These are phyloP conservation scores for Caenorhabditis tropicalis DNA, from an alignment of 1,140 invertebrate species.

Conservation along the genomic window DNA sequence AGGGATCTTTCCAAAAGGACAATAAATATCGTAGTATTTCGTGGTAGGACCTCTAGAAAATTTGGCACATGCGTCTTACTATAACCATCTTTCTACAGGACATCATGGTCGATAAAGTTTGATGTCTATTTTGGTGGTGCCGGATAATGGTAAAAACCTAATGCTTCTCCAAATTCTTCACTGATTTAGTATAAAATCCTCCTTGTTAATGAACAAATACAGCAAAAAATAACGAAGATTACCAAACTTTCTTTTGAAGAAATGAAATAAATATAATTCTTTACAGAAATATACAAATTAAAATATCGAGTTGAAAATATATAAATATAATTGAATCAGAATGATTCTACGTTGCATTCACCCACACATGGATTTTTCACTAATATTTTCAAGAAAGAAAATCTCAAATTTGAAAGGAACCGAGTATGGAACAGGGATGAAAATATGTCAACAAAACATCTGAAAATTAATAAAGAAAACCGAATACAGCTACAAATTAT, in stretches of 20 bases:
- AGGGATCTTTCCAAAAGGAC: no score
- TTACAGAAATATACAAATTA: background rate
- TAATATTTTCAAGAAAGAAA: background rate
- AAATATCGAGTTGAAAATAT: background rate
- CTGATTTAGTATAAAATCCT: no score
- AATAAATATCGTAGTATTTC: no score
- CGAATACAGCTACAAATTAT: background rate
- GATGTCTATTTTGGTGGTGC: no score
- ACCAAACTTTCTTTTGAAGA: background rate
- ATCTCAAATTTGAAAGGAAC: background rate
- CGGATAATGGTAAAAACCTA: no score
- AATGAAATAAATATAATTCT: background rate
- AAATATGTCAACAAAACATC: background rate
- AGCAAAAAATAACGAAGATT: no score
- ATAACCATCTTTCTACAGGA: no score
- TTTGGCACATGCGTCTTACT: no score
- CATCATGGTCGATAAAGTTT: no score
- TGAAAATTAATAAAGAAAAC: background rate
- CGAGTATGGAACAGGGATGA: background rate
- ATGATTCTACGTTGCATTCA: slow-evolving; percentile 34
- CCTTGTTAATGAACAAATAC: no score
- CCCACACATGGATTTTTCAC: background rate
- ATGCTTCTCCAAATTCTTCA: no score
- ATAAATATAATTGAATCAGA: slow-evolving; percentile 24
- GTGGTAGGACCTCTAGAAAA: no score